Evolutionary conservation across 2,113 vertebrate genomes (phyloP).

Genomic region (Paramisgurnus dabryanus): DNA sequence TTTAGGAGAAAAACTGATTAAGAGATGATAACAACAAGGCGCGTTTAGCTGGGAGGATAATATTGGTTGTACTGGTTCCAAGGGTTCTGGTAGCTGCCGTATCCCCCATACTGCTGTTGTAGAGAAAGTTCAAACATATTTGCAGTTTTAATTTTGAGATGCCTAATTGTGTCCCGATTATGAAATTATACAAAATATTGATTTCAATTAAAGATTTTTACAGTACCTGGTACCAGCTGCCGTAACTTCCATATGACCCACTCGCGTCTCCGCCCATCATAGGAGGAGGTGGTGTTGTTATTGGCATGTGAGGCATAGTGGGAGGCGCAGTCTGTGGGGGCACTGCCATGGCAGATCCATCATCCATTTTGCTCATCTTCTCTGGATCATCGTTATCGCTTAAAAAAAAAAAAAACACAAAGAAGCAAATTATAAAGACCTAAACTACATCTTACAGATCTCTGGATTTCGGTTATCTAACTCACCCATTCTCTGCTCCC

Average conservation of each 20-base stretch:
- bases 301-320: conserved; percentile 62
- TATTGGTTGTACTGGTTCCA: conserved; percentile 82
- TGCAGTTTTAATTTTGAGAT: background rate
- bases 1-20: background rate
- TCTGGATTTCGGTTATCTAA: background rate
- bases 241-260: conserved; percentile 68
- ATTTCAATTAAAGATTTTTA: background rate
- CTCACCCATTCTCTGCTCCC: conserved; percentile 78
- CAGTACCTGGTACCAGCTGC: conserved; percentile 80
- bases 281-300: conserved; percentile 68
- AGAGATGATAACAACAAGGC: too few relatives aligned
- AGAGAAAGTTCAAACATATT: conserved; percentile 38
- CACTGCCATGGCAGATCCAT: conserved; percentile 52
- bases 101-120: conserved; percentile 75
- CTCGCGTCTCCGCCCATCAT: conserved; percentile 68
- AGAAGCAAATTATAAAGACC: background rate
- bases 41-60: conserved; percentile 74
- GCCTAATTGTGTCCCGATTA: background rate
- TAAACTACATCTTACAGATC: background rate
- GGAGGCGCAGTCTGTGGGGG: conserved; percentile 50
- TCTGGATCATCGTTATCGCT: conserved; percentile 73
- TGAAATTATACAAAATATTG: too few relatives aligned
- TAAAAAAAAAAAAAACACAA: background rate
- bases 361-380: conserved; percentile 71
- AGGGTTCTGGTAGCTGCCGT: conserved; percentile 74